These are phyloP conservation scores for Plecotus auritus DNA, from an alignment of 2,113 vertebrate genomes.

Conservation along the genomic window DNA sequence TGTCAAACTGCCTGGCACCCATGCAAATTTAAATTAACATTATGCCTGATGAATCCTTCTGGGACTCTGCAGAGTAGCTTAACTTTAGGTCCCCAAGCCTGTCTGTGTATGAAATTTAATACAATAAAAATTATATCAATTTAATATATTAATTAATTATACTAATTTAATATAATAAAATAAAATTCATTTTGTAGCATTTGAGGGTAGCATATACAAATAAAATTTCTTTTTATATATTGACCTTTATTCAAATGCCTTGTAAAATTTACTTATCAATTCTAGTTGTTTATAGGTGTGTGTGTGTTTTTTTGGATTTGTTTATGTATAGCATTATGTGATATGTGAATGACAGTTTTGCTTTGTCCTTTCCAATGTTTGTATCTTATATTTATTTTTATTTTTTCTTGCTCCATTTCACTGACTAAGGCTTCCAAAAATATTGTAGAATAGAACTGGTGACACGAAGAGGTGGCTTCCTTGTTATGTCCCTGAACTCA, in stretches of 20 bases:
- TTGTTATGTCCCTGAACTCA: not conserved
- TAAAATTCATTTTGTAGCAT: not conserved
- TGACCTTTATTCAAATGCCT: not conserved
- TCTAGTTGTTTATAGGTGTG: not conserved
- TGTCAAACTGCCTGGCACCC: not conserved
- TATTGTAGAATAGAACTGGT: not conserved
- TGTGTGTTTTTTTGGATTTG: not conserved
- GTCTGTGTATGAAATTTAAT: not conserved
- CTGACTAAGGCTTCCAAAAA: not conserved
- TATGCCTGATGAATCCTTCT: not conserved
- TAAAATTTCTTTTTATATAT: not conserved
- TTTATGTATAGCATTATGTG: not conserved
- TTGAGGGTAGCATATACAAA: not conserved
- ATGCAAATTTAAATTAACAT: slow-evolving; percentile 31
- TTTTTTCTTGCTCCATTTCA: not conserved
- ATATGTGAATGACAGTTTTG: not conserved
- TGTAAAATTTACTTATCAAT: not conserved
- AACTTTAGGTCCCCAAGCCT: not conserved
- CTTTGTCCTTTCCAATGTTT: not conserved
- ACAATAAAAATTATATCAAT: too few species aligned
- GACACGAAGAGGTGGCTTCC: not conserved
- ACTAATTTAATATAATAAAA: not conserved
- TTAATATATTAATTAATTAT: too few species aligned
- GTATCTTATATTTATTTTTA: not conserved
- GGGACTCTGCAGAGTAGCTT: not conserved